Evolutionary conservation across 2,797 vertebrate genomes (phyloP), one percentile per base, ranked within the genome.

Genomic region (Apogon hyalosoma): DNA sequence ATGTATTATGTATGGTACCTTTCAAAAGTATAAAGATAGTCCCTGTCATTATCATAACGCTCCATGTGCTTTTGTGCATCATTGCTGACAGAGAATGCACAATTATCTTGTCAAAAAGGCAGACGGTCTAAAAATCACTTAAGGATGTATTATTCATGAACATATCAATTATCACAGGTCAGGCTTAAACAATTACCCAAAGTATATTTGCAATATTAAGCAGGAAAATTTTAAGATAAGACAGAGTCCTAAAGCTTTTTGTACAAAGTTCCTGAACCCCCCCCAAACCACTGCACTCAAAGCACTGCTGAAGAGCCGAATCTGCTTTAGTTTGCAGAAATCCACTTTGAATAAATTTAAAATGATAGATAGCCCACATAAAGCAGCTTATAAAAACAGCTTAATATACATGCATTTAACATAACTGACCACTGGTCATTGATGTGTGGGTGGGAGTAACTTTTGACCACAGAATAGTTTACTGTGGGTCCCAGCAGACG

Each of bases 401-500:
- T 57, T 63, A 11, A 24, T 63, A 50, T 46, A 38, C 16, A 12
- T 19, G 14, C 3, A 28, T 39, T n/a, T 10, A 1, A 31, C 55
- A 51, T n/a, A 21, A 56, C 51, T 58, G 42, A 61, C 51, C 11
- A 21, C 47, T 33, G 16, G 36, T 46, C 8, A 50, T 41, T 48
- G 48, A 10, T 19, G 48, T 42, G 65, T 68, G 58, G 40, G 63
- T 59, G 51, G 13, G 7, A 12, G 38, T 24, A 45, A 75, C 64
- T 62, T 76, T 55, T 74, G 40, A 78, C 58, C 48, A 7, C 11
- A 40, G 24, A 71, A 63, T 36, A 54, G 50, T 86, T 18, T 88
- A 95, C 93, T 52, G 90, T 62, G 80, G 55, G 78, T 92, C 92
- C 93, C 93, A 95, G 73, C 87, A 95, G 46, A 88, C 84, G 8